Evolutionary conservation across 35 echinoderm and acorn worm genomes (phyloP).

Genomic region (Apostichopus parvimensis): DNA sequence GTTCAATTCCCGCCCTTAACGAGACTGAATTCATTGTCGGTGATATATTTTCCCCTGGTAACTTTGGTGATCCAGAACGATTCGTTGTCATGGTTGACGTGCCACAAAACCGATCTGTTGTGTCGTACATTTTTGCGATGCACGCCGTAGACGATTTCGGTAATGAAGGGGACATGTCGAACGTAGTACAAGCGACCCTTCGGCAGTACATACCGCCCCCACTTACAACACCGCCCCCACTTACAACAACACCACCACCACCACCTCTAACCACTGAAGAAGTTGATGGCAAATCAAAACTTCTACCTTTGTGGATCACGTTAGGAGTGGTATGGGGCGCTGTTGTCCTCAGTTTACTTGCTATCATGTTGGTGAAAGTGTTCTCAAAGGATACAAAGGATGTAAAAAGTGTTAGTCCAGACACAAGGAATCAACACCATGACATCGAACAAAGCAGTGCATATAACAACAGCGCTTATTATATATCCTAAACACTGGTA

Average conservation of each 20-base stretch:
- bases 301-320: not conserved
- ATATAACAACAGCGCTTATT: not conserved
- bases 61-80: conserved; percentile 55
- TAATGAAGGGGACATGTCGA: conserved; percentile 41
- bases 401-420: not conserved
- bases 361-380: not conserved
- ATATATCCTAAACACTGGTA: not conserved
- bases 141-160: conserved; percentile 54
- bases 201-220: conserved; percentile 50
- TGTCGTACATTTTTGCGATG: conserved; percentile 56
- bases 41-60: conserved; percentile 18
- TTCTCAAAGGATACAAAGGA: not conserved
- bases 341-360: not conserved
- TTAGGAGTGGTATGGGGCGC: not conserved
- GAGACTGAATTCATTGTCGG: conserved; percentile 19
- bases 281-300: not conserved
- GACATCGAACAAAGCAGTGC: not conserved
- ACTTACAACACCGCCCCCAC: no score
- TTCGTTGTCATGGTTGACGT: conserved; percentile 35
- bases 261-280: not conserved
- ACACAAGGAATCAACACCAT: not conserved
- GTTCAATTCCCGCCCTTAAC: not conserved
- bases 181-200: conserved; percentile 47
- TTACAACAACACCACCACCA: not conserved
- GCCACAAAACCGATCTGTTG: not conserved